A percentile compares a stretch with the other conserved stretches of the same genome.
phyloP scores from a whole-genome alignment of 2,113 vertebrate genomes.

The Rana temporaria region DNA sequence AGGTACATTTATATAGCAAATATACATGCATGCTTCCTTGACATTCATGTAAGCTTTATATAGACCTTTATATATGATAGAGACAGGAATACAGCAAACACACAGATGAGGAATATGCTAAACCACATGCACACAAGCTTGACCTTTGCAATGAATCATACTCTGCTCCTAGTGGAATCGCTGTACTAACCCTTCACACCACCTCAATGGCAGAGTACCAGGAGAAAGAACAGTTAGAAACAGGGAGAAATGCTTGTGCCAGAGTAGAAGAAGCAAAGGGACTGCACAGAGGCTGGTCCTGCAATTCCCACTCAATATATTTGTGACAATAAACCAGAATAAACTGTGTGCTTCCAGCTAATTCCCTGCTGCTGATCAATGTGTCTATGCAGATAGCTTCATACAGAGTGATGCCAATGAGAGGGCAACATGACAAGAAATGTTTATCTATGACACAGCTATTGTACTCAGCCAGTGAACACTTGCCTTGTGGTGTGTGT shows the following conservation, averaged over 20 bases:
- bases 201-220: slow-evolving; percentile 24
- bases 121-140: slow-evolving; percentile 7
- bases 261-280: slow-evolving; percentile 30
- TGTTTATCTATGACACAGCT: not conserved
- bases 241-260: not conserved
- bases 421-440: not conserved
- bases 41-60: not conserved
- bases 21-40: slow-evolving; percentile 9
- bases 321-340: slow-evolving; percentile 47
- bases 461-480: too few species aligned
- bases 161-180: slow-evolving; percentile 14
- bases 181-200: slow-evolving; percentile 47
- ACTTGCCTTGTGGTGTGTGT: too few species aligned
- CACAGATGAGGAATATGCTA: slow-evolving; percentile 5
- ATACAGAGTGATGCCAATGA: not conserved
- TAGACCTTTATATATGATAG: slow-evolving; percentile 13
- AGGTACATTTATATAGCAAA: slow-evolving; percentile 17
- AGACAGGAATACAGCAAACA: slow-evolving; percentile 8
- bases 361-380: slow-evolving; percentile 35
- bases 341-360: slow-evolving; percentile 42
- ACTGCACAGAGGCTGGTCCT: slow-evolving; percentile 16
- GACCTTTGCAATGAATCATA: slow-evolving; percentile 23
- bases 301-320: slow-evolving; percentile 12
- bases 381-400: slow-evolving; percentile 20
- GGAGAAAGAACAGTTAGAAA: not conserved